These are phyloP conservation scores for Macaria liturata DNA, from an alignment of 2,888 invertebrate species.

Conservation along the genomic window DNA sequence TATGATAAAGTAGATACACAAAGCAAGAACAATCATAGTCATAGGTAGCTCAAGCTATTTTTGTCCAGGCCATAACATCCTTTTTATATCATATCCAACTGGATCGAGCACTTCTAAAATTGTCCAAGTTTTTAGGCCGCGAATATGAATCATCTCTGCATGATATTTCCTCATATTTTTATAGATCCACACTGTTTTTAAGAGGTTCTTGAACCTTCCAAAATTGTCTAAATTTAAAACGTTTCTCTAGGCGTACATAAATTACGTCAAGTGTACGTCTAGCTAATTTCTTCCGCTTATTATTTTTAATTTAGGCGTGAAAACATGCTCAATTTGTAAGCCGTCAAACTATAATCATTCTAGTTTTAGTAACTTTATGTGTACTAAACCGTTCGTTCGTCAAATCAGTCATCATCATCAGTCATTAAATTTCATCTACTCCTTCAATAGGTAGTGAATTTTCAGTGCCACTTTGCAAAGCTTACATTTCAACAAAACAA, in stretches of 20 bases:
- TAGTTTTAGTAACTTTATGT: too few species aligned
- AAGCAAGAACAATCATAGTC: too few species aligned
- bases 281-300: conserved; percentile 8
- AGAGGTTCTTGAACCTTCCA: conserved; percentile 16
- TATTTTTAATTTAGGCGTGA: conserved; percentile 1
- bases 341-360: too few species aligned
- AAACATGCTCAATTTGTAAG: neutral
- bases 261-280: conserved; percentile 9
- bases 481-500: conserved; percentile 3
- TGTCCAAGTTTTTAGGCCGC: conserved; percentile 6
- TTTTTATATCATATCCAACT: neutral
- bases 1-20: too few species aligned
- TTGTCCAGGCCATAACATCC: too few species aligned
- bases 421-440: neutral
- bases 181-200: conserved; percentile 1
- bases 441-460: too few species aligned
- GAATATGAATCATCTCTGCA: conserved; percentile 13
- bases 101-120: conserved; percentile 3
- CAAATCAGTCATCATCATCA: neutral
- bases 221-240: conserved; percentile 12
- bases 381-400: too few species aligned
- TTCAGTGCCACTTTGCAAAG: neutral
- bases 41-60: too few species aligned
- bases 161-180: conserved; percentile 14
- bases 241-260: conserved; percentile 20